Evolutionary conservation across 2,888 invertebrate genomes (phyloP), one percentile per base, ranked within the genome.

Genomic region (Smittia aterrima): DNA sequence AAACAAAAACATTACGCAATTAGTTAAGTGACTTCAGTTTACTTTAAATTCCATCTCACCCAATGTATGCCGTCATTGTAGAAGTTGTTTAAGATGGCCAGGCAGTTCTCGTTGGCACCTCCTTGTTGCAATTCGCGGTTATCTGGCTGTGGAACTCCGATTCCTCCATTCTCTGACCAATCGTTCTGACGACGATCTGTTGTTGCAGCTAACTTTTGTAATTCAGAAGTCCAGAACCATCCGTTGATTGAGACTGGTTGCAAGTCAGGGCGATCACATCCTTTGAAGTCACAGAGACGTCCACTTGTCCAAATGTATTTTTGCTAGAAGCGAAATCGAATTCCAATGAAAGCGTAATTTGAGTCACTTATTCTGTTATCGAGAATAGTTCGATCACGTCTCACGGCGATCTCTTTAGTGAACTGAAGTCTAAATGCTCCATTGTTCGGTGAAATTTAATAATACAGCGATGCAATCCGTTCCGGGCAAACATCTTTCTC

Each of bases 251-350:
- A 87, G 76, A 90, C 86, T 40, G 95, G 95, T 78, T 92, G 90
- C 77, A 95, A 85, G 81, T 95, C 95, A 32, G 91, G 87, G 74
- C 95, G 88, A 79, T 93, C 92, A 81, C 95, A 95, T 76, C 94
- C 94, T 82, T 92, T 91, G 86, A 95, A 95, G 83, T 95, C 94
- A 80, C 95, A 95, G 68, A 93, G 85, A 77, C 95, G 90, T 75
- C 95, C 95, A 71, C 92, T 92, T 24, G 95, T 94, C 95, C 95
- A 95, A 80, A 94, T 94, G 84, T 94, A 95, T 84, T 92, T 92
- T 38, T 92, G 89, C 87, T 92, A 83, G 9, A 47, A 47, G 9
- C 32, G 47, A 47, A n/a, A 47, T 13, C 9, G 47, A 47, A 16
- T n/a, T 47, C n/a, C 81, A 81, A 71, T 20, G n/a, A 66, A 62